A percentile compares a stretch with the other conserved stretches of the same genome.
These are phyloP conservation scores for Nymphalis polychloros DNA, from an alignment of 2,888 invertebrate species.

Conservation along the genomic window DNA sequence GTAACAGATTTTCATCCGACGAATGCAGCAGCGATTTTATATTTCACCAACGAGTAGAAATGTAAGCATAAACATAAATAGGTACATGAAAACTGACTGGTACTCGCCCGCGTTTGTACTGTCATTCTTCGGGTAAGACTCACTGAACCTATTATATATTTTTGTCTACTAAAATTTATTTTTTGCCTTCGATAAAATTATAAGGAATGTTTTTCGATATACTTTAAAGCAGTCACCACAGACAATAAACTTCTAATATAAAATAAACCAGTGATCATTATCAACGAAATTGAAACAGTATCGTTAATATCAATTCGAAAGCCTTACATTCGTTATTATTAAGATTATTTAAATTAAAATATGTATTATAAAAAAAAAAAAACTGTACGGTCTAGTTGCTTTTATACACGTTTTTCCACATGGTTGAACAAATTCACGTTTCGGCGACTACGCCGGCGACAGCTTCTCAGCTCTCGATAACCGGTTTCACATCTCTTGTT, in stretches of 20 bases:
- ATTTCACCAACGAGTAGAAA: too few relatives aligned
- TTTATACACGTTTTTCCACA: constrained; percentile 25
- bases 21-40: too few relatives aligned
- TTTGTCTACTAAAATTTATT: too few relatives aligned
- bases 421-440: constrained; percentile 24
- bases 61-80: too few relatives aligned
- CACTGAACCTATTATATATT: too few relatives aligned
- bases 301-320: constrained; percentile 1
- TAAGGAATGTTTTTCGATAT: too few relatives aligned
- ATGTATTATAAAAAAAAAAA: neutral
- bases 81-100: too few relatives aligned
- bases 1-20: too few relatives aligned
- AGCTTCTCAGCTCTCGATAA: constrained; percentile 14
- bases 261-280: neutral
- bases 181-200: too few relatives aligned
- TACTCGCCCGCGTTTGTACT: too few relatives aligned
- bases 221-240: neutral
- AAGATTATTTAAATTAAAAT: neutral
- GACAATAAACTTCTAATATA: neutral
- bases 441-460: constrained; percentile 9
- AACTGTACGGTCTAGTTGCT: constrained; percentile 24
- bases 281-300: neutral
- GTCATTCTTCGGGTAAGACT: too few relatives aligned
- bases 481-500: constrained; percentile 16
- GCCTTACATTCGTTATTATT: neutral